A percentile compares a stretch with the other conserved stretches of the same genome.
Conservation (phyloP, 2,113 vertebrate genomes). For the Acrocephalus arundinaceus region DNA sequence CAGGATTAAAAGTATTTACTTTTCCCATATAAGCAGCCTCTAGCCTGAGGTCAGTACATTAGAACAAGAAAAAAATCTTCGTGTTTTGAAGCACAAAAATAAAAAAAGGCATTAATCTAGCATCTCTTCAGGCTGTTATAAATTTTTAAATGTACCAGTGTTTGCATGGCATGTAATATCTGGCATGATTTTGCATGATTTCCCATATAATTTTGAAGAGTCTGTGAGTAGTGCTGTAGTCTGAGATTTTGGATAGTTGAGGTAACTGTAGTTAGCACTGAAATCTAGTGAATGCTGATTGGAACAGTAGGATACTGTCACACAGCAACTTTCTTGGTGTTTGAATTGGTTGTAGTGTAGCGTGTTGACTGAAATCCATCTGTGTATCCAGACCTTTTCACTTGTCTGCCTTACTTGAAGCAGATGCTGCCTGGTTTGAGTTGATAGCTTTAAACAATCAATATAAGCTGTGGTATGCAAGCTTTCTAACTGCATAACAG, state of each 20-base stretch:
- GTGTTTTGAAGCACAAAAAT: background rate
- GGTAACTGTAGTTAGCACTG: background rate
- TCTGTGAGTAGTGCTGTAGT: background rate
- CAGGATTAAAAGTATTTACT: background rate
- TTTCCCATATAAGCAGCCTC: background rate
- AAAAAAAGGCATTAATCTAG: background rate
- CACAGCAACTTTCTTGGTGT: background rate
- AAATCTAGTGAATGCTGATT: background rate
- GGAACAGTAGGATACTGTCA: background rate
- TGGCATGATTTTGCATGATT: constrained; percentile 42
- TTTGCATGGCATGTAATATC: constrained; percentile 23
- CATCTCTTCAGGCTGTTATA: background rate
- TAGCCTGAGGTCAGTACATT: background rate
- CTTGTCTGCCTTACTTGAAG: background rate
- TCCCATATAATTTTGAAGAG: background rate
- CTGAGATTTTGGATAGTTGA: background rate
- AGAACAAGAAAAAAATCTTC: background rate
- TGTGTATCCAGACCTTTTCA: background rate
- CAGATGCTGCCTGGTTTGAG: background rate
- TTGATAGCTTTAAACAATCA: background rate
- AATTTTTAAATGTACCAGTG: background rate
- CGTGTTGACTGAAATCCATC: background rate
- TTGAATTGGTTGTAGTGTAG: background rate
- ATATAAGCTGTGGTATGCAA: background rate
- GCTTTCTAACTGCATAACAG: background rate